Base-by-base conservation (phyloP, 53 echinoderm and acorn worm genomes). In the Henricia sp. region DNA sequence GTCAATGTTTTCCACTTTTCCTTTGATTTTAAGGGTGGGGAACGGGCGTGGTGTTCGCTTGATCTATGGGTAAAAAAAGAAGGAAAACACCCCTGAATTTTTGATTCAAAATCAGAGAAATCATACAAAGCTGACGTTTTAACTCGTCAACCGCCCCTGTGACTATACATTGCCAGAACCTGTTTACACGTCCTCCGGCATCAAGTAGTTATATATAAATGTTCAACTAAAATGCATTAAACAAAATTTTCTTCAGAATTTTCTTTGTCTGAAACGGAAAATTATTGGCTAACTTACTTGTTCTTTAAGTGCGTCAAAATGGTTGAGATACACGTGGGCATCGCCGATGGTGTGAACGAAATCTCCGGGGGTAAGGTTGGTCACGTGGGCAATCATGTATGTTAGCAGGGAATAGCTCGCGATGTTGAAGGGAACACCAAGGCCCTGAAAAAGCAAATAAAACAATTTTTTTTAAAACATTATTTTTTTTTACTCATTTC, bases 361-460 rank as follows among this genome's bases (percentile, higher is more conserved):
- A 24, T 96, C 97, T 19, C 97, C 97, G 41, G 97, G 94, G 36
- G 90, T 90, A 25, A 96, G 84, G 3, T 41, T 57, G 39, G 97
- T 96, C 23, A 96, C 88, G 62, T 96, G 94, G 0, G 97, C 97
- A 19, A 96, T 94, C 97, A 96, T 96, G 88, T 96, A 96, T 2
- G 97, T 96, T 67, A 96, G 90, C 12, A 94, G 72, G 4, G 97
- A 83, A 60, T 96, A 96, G 42, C 97, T 96, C 46, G 97, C 97
- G 14, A 96, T 96, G 88, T 96, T 96, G 88, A 96, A 96, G 30
- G 97, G 97, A 24, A 96, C 97, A 28, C 97, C 97, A 2, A 96
- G 86, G 59, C 97, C 97, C 97, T 96, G 69, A 5, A 56, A 53
- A 27, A 54, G 32, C 38, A 5, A 68, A 77, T 32, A 58, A 19